Evolutionary conservation across 2,797 vertebrate genomes (phyloP).

Genomic region (Betta splendens): DNA sequence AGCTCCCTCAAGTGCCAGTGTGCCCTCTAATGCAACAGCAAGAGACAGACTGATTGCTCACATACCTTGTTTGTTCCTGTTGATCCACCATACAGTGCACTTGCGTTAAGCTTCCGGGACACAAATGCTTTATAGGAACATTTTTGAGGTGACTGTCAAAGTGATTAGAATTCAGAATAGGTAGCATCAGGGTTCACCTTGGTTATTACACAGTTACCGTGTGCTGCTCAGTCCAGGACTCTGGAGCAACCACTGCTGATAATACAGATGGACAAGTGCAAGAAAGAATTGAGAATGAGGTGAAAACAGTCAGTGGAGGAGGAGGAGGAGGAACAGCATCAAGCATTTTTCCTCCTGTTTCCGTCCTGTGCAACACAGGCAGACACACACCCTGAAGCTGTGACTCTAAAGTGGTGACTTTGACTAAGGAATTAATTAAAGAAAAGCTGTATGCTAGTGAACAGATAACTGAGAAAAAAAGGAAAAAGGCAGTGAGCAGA

Average conservation of each 20-base stretch:
- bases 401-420: constrained; percentile 72
- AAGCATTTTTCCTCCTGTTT: constrained; percentile 33
- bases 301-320: constrained; percentile 14
- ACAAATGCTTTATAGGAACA: constrained; percentile 25
- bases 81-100: constrained; percentile 29
- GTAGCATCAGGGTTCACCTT: constrained; percentile 60
- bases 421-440: constrained; percentile 73
- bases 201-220: constrained; percentile 48
- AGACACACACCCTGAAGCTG: constrained; percentile 43
- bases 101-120: constrained; percentile 51
- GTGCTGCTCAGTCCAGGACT: constrained; percentile 28
- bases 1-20: constrained; percentile 48
- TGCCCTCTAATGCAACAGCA: constrained; percentile 45
- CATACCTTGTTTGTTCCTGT: constrained; percentile 19
- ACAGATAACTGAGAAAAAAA: constrained; percentile 47
- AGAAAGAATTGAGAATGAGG: constrained; percentile 30
- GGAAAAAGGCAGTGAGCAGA: constrained; percentile 7
- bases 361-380: constrained; percentile 14
- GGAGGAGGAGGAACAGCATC: neutral
- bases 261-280: constrained; percentile 16
- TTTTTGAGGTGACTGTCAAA: constrained; percentile 18
- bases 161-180: constrained; percentile 62
- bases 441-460: constrained; percentile 39
- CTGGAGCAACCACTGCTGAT: constrained; percentile 21
- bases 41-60: constrained; percentile 22